Percentiles rank a stretch among this genome's conserved stretches.
Evolutionary conservation across 2,113 vertebrate genomes (phyloP).

Genomic region (Cyprinodon variegatus): DNA sequence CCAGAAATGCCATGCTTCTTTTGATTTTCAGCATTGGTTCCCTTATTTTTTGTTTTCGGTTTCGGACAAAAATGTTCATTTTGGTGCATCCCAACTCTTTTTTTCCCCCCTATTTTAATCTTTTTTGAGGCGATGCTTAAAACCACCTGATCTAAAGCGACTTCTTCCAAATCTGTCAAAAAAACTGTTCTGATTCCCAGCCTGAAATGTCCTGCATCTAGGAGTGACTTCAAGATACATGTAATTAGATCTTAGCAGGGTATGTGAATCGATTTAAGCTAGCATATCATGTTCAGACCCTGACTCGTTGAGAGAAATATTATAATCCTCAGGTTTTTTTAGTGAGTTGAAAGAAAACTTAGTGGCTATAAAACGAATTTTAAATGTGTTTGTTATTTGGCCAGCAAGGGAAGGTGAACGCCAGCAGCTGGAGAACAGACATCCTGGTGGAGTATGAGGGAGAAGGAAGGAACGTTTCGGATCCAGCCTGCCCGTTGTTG

Average conservation of each 20-base stretch:
- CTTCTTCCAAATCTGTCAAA: background rate
- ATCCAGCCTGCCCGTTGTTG: constrained; percentile 90
- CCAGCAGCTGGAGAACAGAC: constrained; percentile 91
- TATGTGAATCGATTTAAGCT: background rate
- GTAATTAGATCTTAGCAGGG: background rate
- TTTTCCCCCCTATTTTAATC: background rate
- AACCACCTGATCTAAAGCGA: background rate
- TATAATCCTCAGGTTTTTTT: background rate
- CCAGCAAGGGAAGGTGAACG: constrained; percentile 83
- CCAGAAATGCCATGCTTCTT: no score
- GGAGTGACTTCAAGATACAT: background rate
- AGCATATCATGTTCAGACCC: no score
- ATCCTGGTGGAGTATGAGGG: constrained; percentile 96
- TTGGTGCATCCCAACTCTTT: no score
- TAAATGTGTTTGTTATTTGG: background rate
- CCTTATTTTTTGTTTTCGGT: no score
- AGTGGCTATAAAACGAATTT: no score
- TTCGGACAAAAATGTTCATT: no score
- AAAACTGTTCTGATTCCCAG: background rate
- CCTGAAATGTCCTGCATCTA: background rate
- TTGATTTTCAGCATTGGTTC: no score
- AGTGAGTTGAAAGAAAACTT: background rate
- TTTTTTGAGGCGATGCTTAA: background rate
- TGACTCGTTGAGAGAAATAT: background rate
- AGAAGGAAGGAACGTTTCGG: constrained; percentile 86